Conservation (phyloP, 2,797 vertebrate genomes). For the Oryzias sinensis region DNA sequence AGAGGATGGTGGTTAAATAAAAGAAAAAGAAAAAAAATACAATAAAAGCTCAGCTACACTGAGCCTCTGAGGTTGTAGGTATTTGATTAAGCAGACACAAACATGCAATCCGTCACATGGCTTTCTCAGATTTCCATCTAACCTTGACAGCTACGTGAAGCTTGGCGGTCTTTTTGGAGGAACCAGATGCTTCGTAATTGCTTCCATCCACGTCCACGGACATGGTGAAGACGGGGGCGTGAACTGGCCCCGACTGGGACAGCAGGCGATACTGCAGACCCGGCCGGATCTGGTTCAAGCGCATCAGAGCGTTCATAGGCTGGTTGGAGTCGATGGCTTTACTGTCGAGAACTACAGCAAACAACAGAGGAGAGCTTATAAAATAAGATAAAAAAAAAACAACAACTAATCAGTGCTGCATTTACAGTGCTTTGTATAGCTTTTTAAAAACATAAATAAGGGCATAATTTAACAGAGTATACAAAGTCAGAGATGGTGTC, state of each 20-base stretch:
- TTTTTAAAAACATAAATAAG: slow-evolving; percentile 17
- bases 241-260: slow-evolving; percentile 98
- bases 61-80: too few relatives aligned
- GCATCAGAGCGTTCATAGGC: slow-evolving; percentile 98
- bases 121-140: slow-evolving; percentile 9
- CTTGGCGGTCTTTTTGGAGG: slow-evolving; percentile 98
- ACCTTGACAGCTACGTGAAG: slow-evolving; percentile 99
- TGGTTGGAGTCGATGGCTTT: slow-evolving; percentile 98
- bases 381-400: slow-evolving; percentile 12
- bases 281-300: slow-evolving; percentile 97
- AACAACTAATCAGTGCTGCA: slow-evolving; percentile 20
- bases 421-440: slow-evolving; percentile 5
- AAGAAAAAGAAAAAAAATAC: too few relatives aligned
- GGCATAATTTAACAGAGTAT: slow-evolving; percentile 15
- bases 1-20: too few relatives aligned
- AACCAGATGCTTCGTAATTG: slow-evolving; percentile 94
- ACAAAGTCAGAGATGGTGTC: slow-evolving; percentile 17
- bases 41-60: too few relatives aligned
- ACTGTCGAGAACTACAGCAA: slow-evolving; percentile 88
- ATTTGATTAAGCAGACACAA: background rate
- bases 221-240: slow-evolving; percentile 99
- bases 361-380: too few relatives aligned
- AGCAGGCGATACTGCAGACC: slow-evolving; percentile 98
- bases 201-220: slow-evolving; percentile 96
- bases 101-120: background rate